A percentile compares a stretch with the other conserved stretches of the same genome.
These are phyloP conservation scores for Anoplius nigerrimus DNA, from an alignment of 2,888 invertebrate genomes.

Conservation along the genomic window DNA sequence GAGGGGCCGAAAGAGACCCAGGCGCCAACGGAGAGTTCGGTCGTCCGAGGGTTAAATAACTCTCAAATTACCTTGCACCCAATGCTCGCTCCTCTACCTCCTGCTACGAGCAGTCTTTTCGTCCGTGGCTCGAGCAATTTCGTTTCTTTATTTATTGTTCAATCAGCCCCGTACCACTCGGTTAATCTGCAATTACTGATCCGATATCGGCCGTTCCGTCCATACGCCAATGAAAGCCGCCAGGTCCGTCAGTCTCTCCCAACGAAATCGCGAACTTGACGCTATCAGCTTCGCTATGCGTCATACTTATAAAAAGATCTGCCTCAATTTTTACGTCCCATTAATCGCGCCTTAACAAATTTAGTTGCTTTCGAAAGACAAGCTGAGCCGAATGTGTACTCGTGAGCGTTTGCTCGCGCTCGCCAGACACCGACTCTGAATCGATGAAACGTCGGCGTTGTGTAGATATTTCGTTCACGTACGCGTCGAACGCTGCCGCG, in stretches of 20 bases:
- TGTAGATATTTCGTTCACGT: slow-evolving; percentile 52
- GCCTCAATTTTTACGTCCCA: slow-evolving; percentile 64
- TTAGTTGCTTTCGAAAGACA: slow-evolving; percentile 31
- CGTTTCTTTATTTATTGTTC: slow-evolving; percentile 33
- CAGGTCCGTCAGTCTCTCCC: no score
- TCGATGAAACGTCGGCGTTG: slow-evolving; percentile 20
- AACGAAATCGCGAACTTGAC: no score
- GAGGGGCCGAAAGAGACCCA: no score
- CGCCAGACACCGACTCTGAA: background rate
- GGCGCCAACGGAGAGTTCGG: no score
- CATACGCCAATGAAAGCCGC: no score
- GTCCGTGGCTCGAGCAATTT: slow-evolving; percentile 28
- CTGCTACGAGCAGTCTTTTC: slow-evolving; percentile 28
- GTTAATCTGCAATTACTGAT: slow-evolving; percentile 22
- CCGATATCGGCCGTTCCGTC: slow-evolving; percentile 17
- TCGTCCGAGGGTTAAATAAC: no score
- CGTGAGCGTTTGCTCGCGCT: no score
- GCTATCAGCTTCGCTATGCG: background rate
- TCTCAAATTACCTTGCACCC: slow-evolving; percentile 62
- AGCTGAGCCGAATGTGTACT: no score
- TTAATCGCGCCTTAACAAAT: slow-evolving; percentile 60
- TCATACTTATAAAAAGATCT: slow-evolving; percentile 1
- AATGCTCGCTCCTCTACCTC: slow-evolving; percentile 29
- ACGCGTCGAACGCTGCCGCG: slow-evolving; percentile 45
- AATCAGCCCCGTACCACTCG: slow-evolving; percentile 28